Conservation (phyloP, 2,113 vertebrate species). For the Globicephala melas region DNA sequence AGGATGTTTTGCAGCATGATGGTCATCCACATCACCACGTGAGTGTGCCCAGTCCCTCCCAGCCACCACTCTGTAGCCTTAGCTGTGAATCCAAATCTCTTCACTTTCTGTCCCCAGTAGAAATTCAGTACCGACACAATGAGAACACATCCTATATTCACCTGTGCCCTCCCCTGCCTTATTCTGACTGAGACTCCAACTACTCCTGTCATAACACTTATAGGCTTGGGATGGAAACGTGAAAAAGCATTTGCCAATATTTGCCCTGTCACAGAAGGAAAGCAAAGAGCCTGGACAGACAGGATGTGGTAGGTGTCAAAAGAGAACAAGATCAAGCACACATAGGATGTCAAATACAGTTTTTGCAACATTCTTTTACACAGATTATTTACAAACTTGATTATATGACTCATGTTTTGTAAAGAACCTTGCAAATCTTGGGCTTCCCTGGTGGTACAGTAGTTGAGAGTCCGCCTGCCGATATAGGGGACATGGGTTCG, state of each 20-base stretch:
- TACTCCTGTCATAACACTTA: background rate
- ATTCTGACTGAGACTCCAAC: background rate
- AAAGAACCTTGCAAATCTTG: background rate
- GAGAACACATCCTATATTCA: background rate
- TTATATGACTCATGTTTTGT: background rate
- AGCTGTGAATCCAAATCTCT: background rate
- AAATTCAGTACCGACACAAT: background rate
- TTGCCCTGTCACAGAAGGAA: background rate
- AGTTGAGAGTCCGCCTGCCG: too few species aligned
- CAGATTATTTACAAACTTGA: background rate
- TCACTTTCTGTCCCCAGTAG: background rate
- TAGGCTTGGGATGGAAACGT: background rate
- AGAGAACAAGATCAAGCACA: background rate
- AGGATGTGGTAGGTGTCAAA: background rate
- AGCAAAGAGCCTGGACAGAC: background rate
- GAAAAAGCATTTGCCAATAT: background rate
- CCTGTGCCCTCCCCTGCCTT: background rate
- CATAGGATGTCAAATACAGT: background rate
- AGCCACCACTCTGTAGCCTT: background rate
- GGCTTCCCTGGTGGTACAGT: too few species aligned
- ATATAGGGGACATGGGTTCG: too few species aligned
- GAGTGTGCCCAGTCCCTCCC: background rate
- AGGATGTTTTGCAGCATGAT: background rate
- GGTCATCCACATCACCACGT: fast-evolving
- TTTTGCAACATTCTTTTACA: background rate